Evolutionary conservation across 2,797 vertebrate genomes (phyloP).

Genomic region (Setipinna tenuifilis): DNA sequence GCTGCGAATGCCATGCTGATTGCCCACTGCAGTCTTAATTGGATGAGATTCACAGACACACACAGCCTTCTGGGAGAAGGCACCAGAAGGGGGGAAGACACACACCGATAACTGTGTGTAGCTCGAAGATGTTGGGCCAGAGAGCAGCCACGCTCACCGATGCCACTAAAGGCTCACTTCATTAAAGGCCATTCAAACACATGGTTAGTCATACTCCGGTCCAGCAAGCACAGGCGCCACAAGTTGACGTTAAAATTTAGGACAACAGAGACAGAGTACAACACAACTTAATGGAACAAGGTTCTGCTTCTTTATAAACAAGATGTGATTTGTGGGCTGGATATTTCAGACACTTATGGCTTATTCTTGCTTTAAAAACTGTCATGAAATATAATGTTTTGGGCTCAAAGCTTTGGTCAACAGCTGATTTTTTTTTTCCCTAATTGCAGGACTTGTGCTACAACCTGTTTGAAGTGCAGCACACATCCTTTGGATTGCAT

Average conservation of each 20-base stretch:
- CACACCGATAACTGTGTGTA: slow-evolving; percentile 58
- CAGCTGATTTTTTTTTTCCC: no score
- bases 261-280: background rate
- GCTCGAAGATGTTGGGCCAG: slow-evolving; percentile 55
- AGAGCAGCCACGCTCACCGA: slow-evolving; percentile 38
- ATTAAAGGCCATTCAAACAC: slow-evolving; percentile 46
- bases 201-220: slow-evolving; percentile 26
- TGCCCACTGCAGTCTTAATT: slow-evolving; percentile 70
- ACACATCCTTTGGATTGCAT: no score
- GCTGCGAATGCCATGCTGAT: slow-evolving; percentile 72
- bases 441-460: no score
- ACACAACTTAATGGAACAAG: background rate
- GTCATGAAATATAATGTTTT: no score
- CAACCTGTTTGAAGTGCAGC: no score
- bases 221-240: background rate
- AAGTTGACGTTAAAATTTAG: background rate
- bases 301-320: background rate
- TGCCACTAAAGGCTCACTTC: slow-evolving; percentile 44
- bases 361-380: no score
- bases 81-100: slow-evolving; percentile 57
- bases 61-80: slow-evolving; percentile 60
- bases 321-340: no score
- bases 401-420: no score
- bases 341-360: no score
- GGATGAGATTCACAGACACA: slow-evolving; percentile 59